Percentiles rank a stretch among this genome's conserved stretches.
Conservation (phyloP, 1,140 invertebrate genomes). For the Drosophila littoralis region DNA sequence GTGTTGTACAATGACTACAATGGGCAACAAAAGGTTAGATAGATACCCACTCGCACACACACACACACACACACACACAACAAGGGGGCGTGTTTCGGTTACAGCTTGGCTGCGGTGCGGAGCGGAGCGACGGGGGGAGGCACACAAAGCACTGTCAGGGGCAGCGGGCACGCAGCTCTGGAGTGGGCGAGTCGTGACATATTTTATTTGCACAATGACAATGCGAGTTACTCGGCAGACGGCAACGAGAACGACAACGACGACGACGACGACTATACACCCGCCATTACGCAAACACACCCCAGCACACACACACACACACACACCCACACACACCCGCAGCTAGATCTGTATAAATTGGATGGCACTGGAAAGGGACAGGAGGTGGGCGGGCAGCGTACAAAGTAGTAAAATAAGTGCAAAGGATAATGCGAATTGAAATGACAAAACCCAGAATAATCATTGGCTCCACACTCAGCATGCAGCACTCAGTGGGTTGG, state of each 20-base stretch:
- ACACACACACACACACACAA: conserved; percentile 25
- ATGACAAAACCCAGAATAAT: conserved; percentile 84
- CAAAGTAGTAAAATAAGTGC: conserved; percentile 83
- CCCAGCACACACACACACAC: conserved; percentile 42
- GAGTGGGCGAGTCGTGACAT: conserved; percentile 81
- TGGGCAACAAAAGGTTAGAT: conserved; percentile 77
- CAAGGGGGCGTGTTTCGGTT: conserved; percentile 68
- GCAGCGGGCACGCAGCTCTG: conserved; percentile 15
- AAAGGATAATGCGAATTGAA: conserved; percentile 84
- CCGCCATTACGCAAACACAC: conserved; percentile 76
- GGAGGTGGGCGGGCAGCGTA: conserved; percentile 37
- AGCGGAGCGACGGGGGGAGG: conserved; percentile 5
- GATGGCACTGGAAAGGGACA: neutral
- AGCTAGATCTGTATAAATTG: conserved; percentile 28
- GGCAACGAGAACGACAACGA: conserved; percentile 24
- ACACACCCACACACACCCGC: conserved; percentile 22
- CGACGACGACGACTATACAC: conserved; percentile 47
- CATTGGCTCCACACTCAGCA: conserved; percentile 73
- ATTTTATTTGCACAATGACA: conserved; percentile 84
- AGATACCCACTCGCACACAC: conserved; percentile 30
- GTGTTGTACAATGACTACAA: conserved; percentile 64
- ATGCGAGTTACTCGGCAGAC: conserved; percentile 74
- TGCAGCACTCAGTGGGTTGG: neutral
- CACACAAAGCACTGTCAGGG: conserved; percentile 45
- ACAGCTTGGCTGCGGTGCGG: conserved; percentile 9